Conservation (phyloP, 2,888 invertebrate genomes). For the Globia sparganii region DNA sequence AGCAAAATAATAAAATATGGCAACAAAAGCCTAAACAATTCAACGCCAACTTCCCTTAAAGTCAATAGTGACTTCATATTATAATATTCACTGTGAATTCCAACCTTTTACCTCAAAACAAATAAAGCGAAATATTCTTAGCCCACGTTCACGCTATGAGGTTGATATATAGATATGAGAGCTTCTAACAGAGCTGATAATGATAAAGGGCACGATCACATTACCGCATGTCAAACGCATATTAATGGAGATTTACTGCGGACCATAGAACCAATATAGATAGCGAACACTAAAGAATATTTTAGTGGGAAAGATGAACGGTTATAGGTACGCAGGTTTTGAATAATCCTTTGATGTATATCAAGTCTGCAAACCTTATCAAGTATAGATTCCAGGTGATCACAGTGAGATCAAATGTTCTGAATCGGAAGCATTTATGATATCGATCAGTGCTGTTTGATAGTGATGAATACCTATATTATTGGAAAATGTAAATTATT, state of each 20-base stretch:
- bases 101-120: constrained; percentile 51
- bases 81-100: constrained; percentile 43
- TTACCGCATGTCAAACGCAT: constrained; percentile 66
- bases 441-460: constrained; percentile 28
- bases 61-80: constrained; percentile 28
- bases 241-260: constrained; percentile 70
- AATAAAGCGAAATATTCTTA: constrained; percentile 53
- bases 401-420: constrained; percentile 42
- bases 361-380: constrained; percentile 41
- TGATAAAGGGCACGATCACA: constrained; percentile 67
- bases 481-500: constrained; percentile 4
- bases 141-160: constrained; percentile 46
- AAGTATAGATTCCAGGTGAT: constrained; percentile 49
- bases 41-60: constrained; percentile 22
- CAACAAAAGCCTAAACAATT: constrained; percentile 16
- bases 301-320: constrained; percentile 43
- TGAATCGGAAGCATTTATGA: constrained; percentile 20
- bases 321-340: constrained; percentile 14
- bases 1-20: constrained; percentile 19
- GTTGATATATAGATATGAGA: constrained; percentile 57
- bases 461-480: constrained; percentile 7
- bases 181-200: constrained; percentile 55
- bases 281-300: constrained; percentile 35
- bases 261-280: constrained; percentile 50
- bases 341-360: constrained; percentile 53